phyloP scores from a whole-genome alignment of 2,113 vertebrate species.

The Phaethon lepturus region DNA sequence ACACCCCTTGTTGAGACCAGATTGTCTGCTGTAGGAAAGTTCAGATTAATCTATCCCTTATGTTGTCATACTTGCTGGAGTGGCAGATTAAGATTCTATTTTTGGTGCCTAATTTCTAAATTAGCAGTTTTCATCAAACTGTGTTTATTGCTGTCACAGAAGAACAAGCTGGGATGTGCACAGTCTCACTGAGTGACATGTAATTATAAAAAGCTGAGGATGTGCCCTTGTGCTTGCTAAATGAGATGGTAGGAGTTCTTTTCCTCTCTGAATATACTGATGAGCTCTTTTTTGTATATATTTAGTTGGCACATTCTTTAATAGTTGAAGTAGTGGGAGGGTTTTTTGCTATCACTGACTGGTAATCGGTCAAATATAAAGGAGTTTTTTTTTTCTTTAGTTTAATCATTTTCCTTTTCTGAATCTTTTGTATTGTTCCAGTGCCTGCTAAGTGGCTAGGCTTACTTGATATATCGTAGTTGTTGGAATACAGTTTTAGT shows the following conservation, averaged over 20 bases:
- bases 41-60: conserved; percentile 25
- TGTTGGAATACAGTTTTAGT: neutral
- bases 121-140: conserved; percentile 57
- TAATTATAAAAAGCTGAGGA: conserved; percentile 34
- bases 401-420: neutral
- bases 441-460: neutral
- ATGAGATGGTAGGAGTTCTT: conserved; percentile 7
- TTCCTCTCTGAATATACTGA: neutral
- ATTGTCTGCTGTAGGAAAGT: conserved; percentile 16
- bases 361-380: neutral
- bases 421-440: neutral
- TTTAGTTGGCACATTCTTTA: neutral
- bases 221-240: conserved; percentile 41
- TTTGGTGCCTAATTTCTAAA: conserved; percentile 68
- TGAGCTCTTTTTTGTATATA: neutral
- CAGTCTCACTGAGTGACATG: conserved; percentile 41
- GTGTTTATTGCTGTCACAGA: conserved; percentile 60
- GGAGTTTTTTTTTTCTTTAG: neutral
- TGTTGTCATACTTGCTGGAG: conserved; percentile 20
- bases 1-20: conserved; percentile 16
- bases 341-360: neutral
- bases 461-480: neutral
- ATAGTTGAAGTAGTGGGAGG: neutral
- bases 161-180: conserved; percentile 53
- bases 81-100: conserved; percentile 69